These are phyloP conservation scores for Cataglyphis albicans DNA, from an alignment of 2,888 invertebrate species.

Conservation along the genomic window DNA sequence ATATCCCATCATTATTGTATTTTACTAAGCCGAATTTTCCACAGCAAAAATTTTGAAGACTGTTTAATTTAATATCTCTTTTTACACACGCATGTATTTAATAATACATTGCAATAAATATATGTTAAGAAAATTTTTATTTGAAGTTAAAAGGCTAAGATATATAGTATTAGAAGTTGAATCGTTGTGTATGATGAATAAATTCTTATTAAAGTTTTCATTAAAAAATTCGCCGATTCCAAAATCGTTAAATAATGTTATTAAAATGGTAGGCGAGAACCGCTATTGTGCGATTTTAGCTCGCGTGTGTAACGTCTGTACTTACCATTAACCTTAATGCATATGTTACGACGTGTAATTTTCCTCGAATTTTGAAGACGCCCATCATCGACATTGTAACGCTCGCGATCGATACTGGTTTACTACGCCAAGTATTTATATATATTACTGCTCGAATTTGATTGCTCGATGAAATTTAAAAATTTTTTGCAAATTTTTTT, in stretches of 20 bases:
- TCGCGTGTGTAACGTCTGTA: conserved; percentile 25
- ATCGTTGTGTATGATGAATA: neutral
- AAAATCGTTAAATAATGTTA: conserved; percentile 6
- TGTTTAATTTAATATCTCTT: neutral
- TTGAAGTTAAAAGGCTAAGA: neutral
- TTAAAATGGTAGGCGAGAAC: conserved; percentile 15
- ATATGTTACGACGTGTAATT: conserved; percentile 41
- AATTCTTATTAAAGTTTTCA: neutral
- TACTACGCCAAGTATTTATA: no score
- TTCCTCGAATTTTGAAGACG: conserved; percentile 32
- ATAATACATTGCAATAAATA: neutral
- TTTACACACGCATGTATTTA: neutral
- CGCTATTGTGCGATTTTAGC: conserved; percentile 17
- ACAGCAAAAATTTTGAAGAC: neutral
- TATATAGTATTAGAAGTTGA: neutral
- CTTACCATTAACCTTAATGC: conserved; percentile 35
- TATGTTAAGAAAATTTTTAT: neutral
- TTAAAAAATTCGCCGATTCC: neutral
- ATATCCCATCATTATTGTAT: neutral
- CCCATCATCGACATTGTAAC: conserved; percentile 7
- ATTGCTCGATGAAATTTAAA: neutral
- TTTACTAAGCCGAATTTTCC: neutral
- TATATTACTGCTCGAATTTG: neutral
- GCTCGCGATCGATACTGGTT: conserved; percentile 24
- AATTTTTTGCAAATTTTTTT: neutral